Evolutionary conservation across 2,113 vertebrate genomes (phyloP), one percentile per base, ranked within the genome.

Genomic region (Raja brachyura): DNA sequence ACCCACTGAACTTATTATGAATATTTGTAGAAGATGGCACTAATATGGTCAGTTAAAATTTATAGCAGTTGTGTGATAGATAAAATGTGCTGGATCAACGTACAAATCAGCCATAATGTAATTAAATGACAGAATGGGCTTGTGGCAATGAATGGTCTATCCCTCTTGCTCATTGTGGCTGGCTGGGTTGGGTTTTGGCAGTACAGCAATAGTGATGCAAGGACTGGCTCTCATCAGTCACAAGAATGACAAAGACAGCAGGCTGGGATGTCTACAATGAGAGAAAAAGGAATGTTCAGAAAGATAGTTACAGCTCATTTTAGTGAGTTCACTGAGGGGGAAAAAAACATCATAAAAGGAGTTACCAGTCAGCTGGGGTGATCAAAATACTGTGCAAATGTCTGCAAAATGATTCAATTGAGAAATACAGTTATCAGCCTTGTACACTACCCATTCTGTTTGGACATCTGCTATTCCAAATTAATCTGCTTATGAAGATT

Each of bases 1-100:
- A 88, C 85, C 10, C 66, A 28, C 61, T 88, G 6, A 31, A 66
- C 61, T 31, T 59, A 85, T 61, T 85, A 61, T 54, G 85, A 90
- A 31, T 66, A 90, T 90, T n/a, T 61, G 28, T 31, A 90, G 85
- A 63, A 63, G 59, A 90, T 90, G 85, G 28, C n/a, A 68, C 63
- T 66, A 61, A 33, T 31, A 16, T 33, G 61, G 14, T 90, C 66
- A 16, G 63, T 59, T 85, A 85, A 56, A 85, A 85, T 90, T 66
- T 10, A 8, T 31, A 33, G 18, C 56, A 66, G 28, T 90, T 8
- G n/a, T 33, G 59, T 11, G 25, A 63, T 79, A 31, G 28, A 79
- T 18, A n/a, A 5, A 86, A 10, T 10, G 61, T 28, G 25, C 9
- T 14, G 61, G 63, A 18, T 66, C 16, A 68, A 68, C 66, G 16